Evolutionary conservation across 2,113 vertebrate species (phyloP).

Genomic region (Serinus canaria): DNA sequence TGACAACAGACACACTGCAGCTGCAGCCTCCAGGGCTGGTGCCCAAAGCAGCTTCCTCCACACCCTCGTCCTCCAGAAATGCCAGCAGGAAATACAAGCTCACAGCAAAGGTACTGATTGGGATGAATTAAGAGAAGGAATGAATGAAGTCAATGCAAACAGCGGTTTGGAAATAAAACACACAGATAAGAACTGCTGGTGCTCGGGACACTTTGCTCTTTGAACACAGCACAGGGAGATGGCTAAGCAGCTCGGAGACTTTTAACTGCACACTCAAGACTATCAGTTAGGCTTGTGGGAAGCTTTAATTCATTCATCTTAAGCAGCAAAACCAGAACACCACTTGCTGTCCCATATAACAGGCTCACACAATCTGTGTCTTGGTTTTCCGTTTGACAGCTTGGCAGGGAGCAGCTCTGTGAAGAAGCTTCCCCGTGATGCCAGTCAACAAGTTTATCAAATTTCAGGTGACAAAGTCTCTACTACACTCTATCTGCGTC

Average conservation of each 20-base stretch:
- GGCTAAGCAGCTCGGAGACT: constrained; percentile 24
- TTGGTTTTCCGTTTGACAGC: neutral
- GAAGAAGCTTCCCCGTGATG: neutral
- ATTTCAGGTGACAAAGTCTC: constrained; percentile 27
- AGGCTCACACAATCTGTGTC: neutral
- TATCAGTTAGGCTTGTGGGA: neutral
- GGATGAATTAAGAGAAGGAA: constrained; percentile 35
- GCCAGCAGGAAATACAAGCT: constrained; percentile 41
- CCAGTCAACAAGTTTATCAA: constrained; percentile 6
- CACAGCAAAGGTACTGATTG: constrained; percentile 51
- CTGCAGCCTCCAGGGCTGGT: neutral
- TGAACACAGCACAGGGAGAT: constrained; percentile 52
- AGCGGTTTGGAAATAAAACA: constrained; percentile 51
- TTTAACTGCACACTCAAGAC: constrained; percentile 27
- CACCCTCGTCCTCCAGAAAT: neutral
- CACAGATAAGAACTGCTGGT: constrained; percentile 50
- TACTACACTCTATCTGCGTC: neutral
- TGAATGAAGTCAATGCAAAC: constrained; percentile 54
- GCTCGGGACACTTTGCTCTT: constrained; percentile 39
- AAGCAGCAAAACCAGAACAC: neutral
- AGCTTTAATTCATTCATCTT: neutral
- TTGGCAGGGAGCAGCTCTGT: neutral
- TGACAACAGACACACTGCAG: constrained; percentile 57
- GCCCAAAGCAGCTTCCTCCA: constrained; percentile 35
- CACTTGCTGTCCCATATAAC: constrained; percentile 6